Base-by-base conservation (phyloP, 2,113 vertebrate genomes). In the Athene noctua region DNA sequence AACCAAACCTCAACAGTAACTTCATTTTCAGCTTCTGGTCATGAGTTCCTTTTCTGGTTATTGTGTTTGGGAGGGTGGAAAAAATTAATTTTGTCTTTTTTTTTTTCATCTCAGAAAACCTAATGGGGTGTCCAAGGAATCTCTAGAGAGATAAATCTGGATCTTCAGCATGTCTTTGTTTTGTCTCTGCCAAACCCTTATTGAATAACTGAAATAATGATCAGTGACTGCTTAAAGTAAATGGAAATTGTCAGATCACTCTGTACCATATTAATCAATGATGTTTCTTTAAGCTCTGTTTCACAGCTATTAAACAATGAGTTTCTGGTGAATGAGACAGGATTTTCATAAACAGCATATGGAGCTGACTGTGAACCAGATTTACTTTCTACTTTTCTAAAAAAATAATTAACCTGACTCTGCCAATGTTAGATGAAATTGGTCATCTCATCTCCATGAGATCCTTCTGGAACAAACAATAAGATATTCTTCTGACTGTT, bases 261-360 rank as follows among this genome's bases (percentile, higher is more conserved):
- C 68, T 87, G 21, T 80, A 88, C 70, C 36, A n/a, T 84, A 83
- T 82, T 92, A 89, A 94, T 86, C 30, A 95, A 67, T 79, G 54
- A 74, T 68, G 40, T 92, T 95, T 88, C 74, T 95, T 92, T 88
- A 96, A 88, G 51, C 27, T 86, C 32, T 86, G 13, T 63, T 95
- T 91, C 49, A 67, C 44, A 81, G 44, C 47, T 95, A 40, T 93
- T 90, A 94, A 95, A 93, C 80, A 75, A 46, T 22, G 25, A 22
- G 0, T 80, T 93, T 95, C 81, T 95, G 59, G 19, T 78, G 30
- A 63, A 16, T 70, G 66, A 66, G 65, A 72, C 38, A 66, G 75
- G 23, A 61, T 86, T 95, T 94, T 95, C 44, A 61, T 54, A 73
- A 93, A 73, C 42, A 71, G 47, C 72, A 77, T 58, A 80, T 81